Conservation (phyloP, 2,888 invertebrate species). For the Parnassius apollo region DNA sequence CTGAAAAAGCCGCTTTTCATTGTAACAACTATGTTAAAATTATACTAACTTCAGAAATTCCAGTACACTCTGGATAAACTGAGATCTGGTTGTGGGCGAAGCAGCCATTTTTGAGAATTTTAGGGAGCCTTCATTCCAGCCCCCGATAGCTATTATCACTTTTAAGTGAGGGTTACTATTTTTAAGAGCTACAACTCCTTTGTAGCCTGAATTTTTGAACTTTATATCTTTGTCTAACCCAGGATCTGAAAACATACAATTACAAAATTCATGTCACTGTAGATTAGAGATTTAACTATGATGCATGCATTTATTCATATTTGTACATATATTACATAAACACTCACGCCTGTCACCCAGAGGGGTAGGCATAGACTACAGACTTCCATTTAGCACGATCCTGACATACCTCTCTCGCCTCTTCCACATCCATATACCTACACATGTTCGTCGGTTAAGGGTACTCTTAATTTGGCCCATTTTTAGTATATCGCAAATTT, state of each 20-base stretch:
- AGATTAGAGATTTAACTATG: too few species aligned
- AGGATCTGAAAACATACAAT: constrained; percentile 75
- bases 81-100: constrained; percentile 47
- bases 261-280: not conserved
- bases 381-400: too few species aligned
- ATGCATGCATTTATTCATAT: too few species aligned
- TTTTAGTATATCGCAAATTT: too few species aligned
- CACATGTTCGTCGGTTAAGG: too few species aligned
- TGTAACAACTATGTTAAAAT: not conserved
- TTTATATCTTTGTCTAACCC: constrained; percentile 86
- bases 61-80: constrained; percentile 83
- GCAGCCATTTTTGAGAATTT: constrained; percentile 83
- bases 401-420: too few species aligned
- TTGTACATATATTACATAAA: too few species aligned
- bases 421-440: too few species aligned
- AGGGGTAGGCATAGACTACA: too few species aligned
- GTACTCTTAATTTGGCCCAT: too few species aligned
- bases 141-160: constrained; percentile 86
- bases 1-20: too few species aligned
- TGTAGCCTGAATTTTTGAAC: constrained; percentile 80
- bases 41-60: constrained; percentile 78
- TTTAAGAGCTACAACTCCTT: constrained; percentile 81
- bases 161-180: constrained; percentile 82
- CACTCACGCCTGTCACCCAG: too few species aligned
- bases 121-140: constrained; percentile 90